Evolutionary conservation across 2,797 vertebrate genomes (phyloP).

Genomic region (Alfaro cultratus): DNA sequence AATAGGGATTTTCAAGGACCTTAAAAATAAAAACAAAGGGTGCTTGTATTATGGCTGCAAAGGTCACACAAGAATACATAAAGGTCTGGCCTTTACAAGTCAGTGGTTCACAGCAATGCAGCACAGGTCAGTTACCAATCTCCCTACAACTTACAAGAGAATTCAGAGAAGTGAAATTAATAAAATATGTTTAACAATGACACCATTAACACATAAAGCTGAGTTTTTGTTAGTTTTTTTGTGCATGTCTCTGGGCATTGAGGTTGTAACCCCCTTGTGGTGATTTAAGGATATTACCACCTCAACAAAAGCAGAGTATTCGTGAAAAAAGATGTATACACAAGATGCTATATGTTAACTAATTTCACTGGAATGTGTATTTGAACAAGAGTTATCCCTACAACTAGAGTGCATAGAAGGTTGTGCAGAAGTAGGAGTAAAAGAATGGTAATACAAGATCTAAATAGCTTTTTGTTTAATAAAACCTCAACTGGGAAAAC

Average conservation of each 20-base stretch:
- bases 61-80: constrained; percentile 13
- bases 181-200: constrained; percentile 3
- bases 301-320: not conserved
- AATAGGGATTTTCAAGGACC: constrained; percentile 12
- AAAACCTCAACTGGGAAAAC: not conserved
- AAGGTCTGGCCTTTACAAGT: constrained; percentile 12
- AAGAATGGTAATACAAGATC: not conserved
- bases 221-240: not conserved
- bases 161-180: not conserved
- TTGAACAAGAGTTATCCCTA: not conserved
- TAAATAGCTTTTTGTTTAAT: not conserved
- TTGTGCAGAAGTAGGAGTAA: not conserved
- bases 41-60: constrained; percentile 2
- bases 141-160: not conserved
- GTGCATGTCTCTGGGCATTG: not conserved
- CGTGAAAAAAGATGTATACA: not conserved
- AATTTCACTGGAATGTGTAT: not conserved
- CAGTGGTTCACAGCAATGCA: not conserved
- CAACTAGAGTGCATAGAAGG: not conserved
- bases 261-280: not conserved
- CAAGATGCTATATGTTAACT: not conserved
- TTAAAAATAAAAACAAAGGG: constrained; percentile 1
- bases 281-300: not conserved
- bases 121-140: not conserved
- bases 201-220: not conserved